Base-by-base conservation (phyloP, 2,888 invertebrate genomes). In the Heliconius sara region DNA sequence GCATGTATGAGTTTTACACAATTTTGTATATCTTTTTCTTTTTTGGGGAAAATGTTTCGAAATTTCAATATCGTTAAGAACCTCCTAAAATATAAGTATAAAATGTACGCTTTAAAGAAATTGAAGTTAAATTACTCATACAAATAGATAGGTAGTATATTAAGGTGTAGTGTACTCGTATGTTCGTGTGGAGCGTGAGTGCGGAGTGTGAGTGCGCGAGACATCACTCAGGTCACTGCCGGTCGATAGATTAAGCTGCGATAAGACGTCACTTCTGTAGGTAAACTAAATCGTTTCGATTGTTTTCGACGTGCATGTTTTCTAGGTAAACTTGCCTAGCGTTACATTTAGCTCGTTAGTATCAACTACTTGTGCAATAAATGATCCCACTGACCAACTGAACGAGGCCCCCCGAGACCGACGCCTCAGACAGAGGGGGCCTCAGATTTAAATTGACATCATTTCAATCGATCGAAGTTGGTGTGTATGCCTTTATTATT, bases 31-130 rank as follows among this genome's bases (percentile, higher is more conserved):
- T 57, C 66, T 76, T 79, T 79, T 78, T 79, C 74, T 79, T 79
- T 78, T 80, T 79, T 78, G 71, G 77, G 70, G 86, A 86, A 22
- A 85, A 88, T 87, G 89, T 90, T 89, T 88, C 85, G 85, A 84
- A 82, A 90, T 89, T 90, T 88, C 85, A 85, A 91, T 91, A 91
- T 91, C 90, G 89, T 88, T 93, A 93, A 93, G 94, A 89, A 93
- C 91, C 91, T 94, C 91, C 91, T 93, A 93, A 90, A 87, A 88
- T 88, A 88, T 94, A 94, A 94, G 92, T 90, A 95, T 94, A 94
- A 95, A 95, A 93, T 94, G 93, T 95, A 95, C 95, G 95, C 95
- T 95, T 95, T 95, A 95, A 95, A 92, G 93, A 95, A 94, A 93
- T 94, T 92, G 91, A 85, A 89, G 91, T 92, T 65, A 94, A 93